Percentiles rank a stretch among this genome's conserved stretches.
These are phyloP conservation scores for Cantharis nigra DNA, from an alignment of 2,888 invertebrate genomes.

Conservation along the genomic window DNA sequence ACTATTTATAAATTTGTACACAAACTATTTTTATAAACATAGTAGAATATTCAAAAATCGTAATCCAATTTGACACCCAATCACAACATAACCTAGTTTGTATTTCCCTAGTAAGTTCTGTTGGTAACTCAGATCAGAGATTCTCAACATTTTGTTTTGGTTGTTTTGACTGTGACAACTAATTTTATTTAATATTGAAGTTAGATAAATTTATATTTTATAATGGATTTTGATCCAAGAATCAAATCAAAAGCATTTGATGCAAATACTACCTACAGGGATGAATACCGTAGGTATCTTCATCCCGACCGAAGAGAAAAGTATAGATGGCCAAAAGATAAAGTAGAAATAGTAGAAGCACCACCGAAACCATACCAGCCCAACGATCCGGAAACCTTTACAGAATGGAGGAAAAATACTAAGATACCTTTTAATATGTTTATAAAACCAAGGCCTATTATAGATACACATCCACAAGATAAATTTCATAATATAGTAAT, in stretches of 20 bases:
- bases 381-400: slow-evolving; percentile 46
- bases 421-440: slow-evolving; percentile 49
- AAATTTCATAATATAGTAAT: not conserved
- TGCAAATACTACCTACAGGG: slow-evolving; percentile 43
- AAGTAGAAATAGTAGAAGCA: slow-evolving; percentile 32
- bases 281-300: slow-evolving; percentile 42
- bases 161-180: not conserved
- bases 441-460: slow-evolving; percentile 46
- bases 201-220: not conserved
- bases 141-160: not conserved
- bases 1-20: not conserved
- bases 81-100: not conserved
- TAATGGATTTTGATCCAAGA: slow-evolving; percentile 38
- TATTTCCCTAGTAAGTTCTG: not conserved
- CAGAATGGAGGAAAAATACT: slow-evolving; percentile 37
- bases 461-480: slow-evolving; percentile 41
- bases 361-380: slow-evolving; percentile 26
- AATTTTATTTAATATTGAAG: not conserved
- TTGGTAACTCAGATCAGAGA: not conserved
- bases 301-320: slow-evolving; percentile 15
- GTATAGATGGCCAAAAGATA: slow-evolving; percentile 31
- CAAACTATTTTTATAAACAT: not conserved
- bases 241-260: slow-evolving; percentile 43
- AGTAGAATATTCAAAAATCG: not conserved
- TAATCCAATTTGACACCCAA: not conserved